Evolutionary conservation across 2,113 vertebrate genomes (phyloP).

Genomic region (Centropus bengalensis): DNA sequence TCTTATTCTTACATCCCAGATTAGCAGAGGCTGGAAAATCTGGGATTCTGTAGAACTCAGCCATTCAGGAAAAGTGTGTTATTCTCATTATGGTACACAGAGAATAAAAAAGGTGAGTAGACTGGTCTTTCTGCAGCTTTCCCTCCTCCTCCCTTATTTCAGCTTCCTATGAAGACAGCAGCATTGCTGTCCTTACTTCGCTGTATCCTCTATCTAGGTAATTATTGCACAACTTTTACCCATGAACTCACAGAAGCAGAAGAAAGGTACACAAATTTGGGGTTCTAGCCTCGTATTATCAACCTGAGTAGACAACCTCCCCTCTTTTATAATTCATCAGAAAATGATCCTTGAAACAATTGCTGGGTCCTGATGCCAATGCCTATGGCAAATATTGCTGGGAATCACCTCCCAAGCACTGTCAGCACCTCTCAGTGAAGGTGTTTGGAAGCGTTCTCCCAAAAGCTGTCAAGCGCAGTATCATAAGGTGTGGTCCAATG

Average conservation of each 20-base stretch:
- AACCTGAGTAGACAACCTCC: neutral
- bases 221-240: neutral
- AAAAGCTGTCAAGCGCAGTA: neutral
- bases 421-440: neutral
- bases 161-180: neutral
- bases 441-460: neutral
- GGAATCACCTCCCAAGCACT: neutral
- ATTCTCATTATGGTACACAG: neutral
- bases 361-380: neutral
- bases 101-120: neutral
- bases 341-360: neutral
- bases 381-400: neutral
- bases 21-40: neutral
- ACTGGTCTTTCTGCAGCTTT: neutral
- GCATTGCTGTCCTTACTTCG: neutral
- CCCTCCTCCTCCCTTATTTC: neutral
- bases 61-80: neutral
- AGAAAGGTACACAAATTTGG: neutral
- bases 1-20: neutral
- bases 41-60: neutral
- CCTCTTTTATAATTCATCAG: neutral
- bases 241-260: neutral
- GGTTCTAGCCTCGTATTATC: neutral
- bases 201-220: neutral
- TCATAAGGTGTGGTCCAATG: neutral